phyloP scores from a whole-genome alignment of 2,888 invertebrate species.

The Sphaerophoria rueppellii region DNA sequence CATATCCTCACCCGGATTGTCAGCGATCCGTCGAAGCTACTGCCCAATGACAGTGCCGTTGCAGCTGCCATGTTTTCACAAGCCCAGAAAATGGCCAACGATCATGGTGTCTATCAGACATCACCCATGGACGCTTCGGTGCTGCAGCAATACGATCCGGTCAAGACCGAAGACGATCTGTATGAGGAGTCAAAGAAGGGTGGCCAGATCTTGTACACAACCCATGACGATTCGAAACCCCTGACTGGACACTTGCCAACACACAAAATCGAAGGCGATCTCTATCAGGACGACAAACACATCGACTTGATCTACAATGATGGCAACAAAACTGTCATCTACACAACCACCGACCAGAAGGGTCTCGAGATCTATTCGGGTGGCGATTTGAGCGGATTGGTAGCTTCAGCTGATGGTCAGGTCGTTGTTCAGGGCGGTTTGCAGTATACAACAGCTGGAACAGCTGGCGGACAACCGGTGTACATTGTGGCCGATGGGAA shows the following conservation, averaged over 20 bases:
- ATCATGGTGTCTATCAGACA: slow-evolving; percentile 80
- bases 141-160: slow-evolving; percentile 80
- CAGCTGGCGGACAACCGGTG: slow-evolving; percentile 81
- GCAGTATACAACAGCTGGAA: slow-evolving; percentile 80
- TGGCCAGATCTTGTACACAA: slow-evolving; percentile 82
- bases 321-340: slow-evolving; percentile 92
- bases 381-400: slow-evolving; percentile 80
- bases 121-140: slow-evolving; percentile 81
- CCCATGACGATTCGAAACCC: slow-evolving; percentile 82
- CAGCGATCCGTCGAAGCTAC: slow-evolving; percentile 81
- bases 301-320: slow-evolving; percentile 93
- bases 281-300: slow-evolving; percentile 83
- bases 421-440: slow-evolving; percentile 82
- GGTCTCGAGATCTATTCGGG: slow-evolving; percentile 87
- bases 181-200: slow-evolving; percentile 81
- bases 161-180: slow-evolving; percentile 81
- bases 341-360: slow-evolving; percentile 90
- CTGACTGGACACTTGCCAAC: slow-evolving; percentile 78
- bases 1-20: slow-evolving; percentile 82
- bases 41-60: slow-evolving; percentile 81
- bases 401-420: slow-evolving; percentile 81
- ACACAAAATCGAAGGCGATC: slow-evolving; percentile 79
- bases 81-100: slow-evolving; percentile 80
- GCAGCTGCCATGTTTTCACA: slow-evolving; percentile 81
- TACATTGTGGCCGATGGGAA: slow-evolving; percentile 81